Evolutionary conservation across 37 sponge, comb jelly and placozoan species (phyloP).

Genomic region (Chondrosia reniformis): DNA sequence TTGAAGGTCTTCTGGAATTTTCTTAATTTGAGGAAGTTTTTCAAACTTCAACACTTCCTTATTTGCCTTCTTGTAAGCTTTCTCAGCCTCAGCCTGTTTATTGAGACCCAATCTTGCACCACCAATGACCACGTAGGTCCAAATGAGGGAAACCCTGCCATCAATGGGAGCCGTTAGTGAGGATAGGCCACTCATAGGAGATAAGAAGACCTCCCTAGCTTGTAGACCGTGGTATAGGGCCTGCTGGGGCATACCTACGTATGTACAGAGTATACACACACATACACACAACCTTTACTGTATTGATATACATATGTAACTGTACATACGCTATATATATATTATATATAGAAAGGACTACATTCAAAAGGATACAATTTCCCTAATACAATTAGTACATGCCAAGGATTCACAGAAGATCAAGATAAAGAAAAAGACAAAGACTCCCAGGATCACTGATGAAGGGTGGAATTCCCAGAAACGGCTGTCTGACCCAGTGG

Average conservation of each 20-base stretch:
- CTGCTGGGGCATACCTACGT: slow-evolving; percentile 1
- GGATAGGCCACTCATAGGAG: background rate
- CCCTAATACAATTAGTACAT: too few relatives aligned
- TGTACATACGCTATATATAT: too few relatives aligned
- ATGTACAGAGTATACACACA: too few relatives aligned
- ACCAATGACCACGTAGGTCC: background rate
- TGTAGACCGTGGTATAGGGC: slow-evolving; percentile 6
- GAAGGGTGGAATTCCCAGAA: too few relatives aligned
- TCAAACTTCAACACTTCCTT: background rate
- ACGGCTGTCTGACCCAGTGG: too few relatives aligned
- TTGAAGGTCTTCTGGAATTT: background rate
- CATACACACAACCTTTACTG: too few relatives aligned
- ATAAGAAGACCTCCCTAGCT: background rate
- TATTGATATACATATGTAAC: too few relatives aligned
- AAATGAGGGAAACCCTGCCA: background rate
- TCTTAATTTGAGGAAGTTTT: background rate
- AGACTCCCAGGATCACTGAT: too few relatives aligned
- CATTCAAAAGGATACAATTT: too few relatives aligned
- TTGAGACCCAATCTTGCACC: background rate
- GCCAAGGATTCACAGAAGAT: too few relatives aligned
- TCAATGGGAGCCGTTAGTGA: background rate
- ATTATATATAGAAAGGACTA: too few relatives aligned
- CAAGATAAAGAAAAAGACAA: too few relatives aligned
- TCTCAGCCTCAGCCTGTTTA: slow-evolving; percentile 10
- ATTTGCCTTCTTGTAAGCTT: background rate